Percentiles rank a stretch among this genome's conserved stretches.
Evolutionary conservation across 1,140 invertebrate genomes (phyloP).

Genomic region (Arctopsyche grandis): DNA sequence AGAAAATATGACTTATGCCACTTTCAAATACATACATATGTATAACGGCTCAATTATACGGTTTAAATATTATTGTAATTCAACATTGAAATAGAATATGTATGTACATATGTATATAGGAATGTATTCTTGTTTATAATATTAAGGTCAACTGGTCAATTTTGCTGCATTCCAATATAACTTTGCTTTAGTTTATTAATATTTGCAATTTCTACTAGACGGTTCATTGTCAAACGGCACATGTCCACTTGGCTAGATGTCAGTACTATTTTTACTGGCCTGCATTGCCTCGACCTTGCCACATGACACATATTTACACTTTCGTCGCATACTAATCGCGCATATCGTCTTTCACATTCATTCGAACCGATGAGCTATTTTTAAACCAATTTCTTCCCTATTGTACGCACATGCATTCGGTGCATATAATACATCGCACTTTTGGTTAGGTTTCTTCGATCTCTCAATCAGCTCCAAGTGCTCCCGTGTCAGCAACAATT

Average conservation of each 20-base stretch:
- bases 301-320: conserved; percentile 36
- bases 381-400: neutral
- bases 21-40: no score
- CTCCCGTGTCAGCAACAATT: conserved; percentile 38
- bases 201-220: neutral
- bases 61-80: no score
- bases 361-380: neutral
- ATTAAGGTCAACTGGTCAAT: no score
- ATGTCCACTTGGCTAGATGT: neutral
- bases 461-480: neutral
- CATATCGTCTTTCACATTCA: conserved; percentile 25
- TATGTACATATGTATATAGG: no score
- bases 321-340: neutral
- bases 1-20: no score
- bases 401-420: neutral
- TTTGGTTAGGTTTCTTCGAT: neutral
- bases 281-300: conserved; percentile 35
- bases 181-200: no score
- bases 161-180: no score
- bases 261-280: neutral
- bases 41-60: no score
- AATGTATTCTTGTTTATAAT: no score
- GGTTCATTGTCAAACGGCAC: neutral
- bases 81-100: no score
- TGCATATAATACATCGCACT: neutral